These are phyloP conservation scores for Saccopteryx leptura DNA, from an alignment of 2,113 vertebrate species.

Conservation along the genomic window DNA sequence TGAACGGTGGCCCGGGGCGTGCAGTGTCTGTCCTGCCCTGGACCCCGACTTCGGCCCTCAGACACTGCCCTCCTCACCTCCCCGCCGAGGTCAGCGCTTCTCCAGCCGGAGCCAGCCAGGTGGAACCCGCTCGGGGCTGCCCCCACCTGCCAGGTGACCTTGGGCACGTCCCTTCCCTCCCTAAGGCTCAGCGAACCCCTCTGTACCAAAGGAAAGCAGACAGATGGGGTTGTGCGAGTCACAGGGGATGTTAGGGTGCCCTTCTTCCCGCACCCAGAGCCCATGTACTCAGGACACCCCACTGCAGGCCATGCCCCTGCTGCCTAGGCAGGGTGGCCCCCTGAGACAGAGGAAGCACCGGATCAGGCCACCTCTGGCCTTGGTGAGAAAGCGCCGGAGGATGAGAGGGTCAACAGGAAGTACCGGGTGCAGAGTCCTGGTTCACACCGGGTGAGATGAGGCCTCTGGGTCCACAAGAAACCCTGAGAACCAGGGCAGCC, in stretches of 20 bases:
- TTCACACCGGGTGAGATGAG: neutral
- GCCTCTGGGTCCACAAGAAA: rapidly evolving
- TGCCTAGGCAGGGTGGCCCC: rapidly evolving
- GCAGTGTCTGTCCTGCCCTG: rapidly evolving
- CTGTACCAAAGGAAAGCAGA: neutral
- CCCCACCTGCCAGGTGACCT: neutral
- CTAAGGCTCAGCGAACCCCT: neutral
- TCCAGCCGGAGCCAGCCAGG: rapidly evolving
- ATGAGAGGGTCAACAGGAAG: neutral
- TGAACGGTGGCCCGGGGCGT: neutral
- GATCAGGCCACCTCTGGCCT: neutral
- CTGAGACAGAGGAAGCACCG: neutral
- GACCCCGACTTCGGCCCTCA: neutral
- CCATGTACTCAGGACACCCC: rapidly evolving
- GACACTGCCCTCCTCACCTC: rapidly evolving
- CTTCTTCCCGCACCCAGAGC: rapidly evolving
- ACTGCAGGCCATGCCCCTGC: neutral
- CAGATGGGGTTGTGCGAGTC: neutral
- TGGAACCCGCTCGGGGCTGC: neutral
- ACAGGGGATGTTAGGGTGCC: rapidly evolving
- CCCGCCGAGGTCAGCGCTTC: neutral
- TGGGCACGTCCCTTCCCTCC: neutral
- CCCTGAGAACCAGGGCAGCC: rapidly evolving
- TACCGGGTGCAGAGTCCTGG: rapidly evolving
- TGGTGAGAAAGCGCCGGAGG: neutral